Conservation (phyloP, 2,113 vertebrate genomes). For the Grantiella picta region DNA sequence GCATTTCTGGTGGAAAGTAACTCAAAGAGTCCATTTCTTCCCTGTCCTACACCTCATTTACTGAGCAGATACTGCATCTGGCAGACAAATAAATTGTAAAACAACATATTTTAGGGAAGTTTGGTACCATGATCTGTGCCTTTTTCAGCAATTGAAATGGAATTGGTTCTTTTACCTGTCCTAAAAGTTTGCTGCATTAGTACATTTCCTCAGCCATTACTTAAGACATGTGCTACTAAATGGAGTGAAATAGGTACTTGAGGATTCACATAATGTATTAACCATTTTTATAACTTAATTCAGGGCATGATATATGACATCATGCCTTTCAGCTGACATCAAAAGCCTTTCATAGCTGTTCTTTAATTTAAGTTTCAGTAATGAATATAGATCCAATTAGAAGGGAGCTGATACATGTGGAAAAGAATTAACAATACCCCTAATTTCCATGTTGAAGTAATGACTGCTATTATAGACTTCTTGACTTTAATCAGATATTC, state of each 20-base stretch:
- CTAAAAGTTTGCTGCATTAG: not conserved
- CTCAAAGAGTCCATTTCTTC: not conserved
- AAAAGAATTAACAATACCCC: conserved; percentile 37
- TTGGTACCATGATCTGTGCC: not conserved
- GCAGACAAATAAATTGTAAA: not conserved
- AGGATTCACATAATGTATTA: not conserved
- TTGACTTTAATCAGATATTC: conserved; percentile 51
- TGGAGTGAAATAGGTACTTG: not conserved
- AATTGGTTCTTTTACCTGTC: not conserved
- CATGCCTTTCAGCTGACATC: conserved; percentile 19
- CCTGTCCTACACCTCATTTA: not conserved
- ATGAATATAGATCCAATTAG: conserved; percentile 47
- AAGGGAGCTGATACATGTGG: not conserved
- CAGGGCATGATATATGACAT: not conserved
- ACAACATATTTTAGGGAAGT: not conserved
- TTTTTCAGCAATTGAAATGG: not conserved
- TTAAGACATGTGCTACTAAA: not conserved
- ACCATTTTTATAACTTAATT: conserved; percentile 28
- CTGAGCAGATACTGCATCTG: not conserved
- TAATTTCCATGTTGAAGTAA: conserved; percentile 44
- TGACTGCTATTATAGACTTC: conserved; percentile 41
- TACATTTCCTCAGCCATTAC: not conserved
- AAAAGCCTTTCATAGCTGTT: conserved; percentile 34
- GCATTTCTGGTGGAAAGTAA: not conserved
- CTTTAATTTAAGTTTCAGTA: conserved; percentile 35